phyloP scores from a whole-genome alignment of 2,888 invertebrate species.

The Stictocephala bisonia region DNA sequence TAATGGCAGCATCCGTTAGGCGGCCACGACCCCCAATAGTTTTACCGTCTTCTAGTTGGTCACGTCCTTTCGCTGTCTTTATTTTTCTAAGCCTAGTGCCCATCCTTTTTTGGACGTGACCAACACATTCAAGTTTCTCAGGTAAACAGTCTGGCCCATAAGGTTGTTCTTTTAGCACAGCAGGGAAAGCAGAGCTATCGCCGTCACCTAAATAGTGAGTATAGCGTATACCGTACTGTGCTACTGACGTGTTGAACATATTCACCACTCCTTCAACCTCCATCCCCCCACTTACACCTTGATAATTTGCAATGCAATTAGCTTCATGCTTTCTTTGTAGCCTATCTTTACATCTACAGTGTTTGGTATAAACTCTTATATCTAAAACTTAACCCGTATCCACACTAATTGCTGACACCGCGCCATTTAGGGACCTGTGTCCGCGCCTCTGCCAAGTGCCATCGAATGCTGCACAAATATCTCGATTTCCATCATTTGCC shows the following conservation, averaged over 20 bases:
- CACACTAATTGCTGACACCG: slow-evolving; percentile 10
- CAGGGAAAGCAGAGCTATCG: no score
- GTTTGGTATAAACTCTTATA: slow-evolving; percentile 19
- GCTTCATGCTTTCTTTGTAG: slow-evolving; percentile 18
- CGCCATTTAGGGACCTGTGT: slow-evolving; percentile 29
- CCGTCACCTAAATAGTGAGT: slow-evolving; percentile 26
- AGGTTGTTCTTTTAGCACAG: slow-evolving; percentile 11
- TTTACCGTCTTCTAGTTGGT: slow-evolving; percentile 42
- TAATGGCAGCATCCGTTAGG: slow-evolving; percentile 55
- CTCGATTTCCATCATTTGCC: slow-evolving; percentile 1
- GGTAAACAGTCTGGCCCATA: slow-evolving; percentile 40
- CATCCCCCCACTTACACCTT: slow-evolving; percentile 29
- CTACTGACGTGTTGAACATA: slow-evolving; percentile 14
- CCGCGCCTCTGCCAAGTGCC: slow-evolving; percentile 31
- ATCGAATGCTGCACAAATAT: slow-evolving; percentile 26
- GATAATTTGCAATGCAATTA: slow-evolving; percentile 1
- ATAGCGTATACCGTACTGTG: no score
- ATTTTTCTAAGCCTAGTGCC: slow-evolving; percentile 48
- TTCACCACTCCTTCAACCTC: slow-evolving; percentile 16
- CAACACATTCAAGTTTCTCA: slow-evolving; percentile 39
- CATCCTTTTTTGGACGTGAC: no score
- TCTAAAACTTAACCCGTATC: slow-evolving; percentile 34
- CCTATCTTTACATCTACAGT: slow-evolving; percentile 27
- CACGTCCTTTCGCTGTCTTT: slow-evolving; percentile 13
- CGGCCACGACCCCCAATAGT: slow-evolving; percentile 53